Conservation (phyloP, 2,113 vertebrate genomes). For the Ptilonorhynchus violaceus region DNA sequence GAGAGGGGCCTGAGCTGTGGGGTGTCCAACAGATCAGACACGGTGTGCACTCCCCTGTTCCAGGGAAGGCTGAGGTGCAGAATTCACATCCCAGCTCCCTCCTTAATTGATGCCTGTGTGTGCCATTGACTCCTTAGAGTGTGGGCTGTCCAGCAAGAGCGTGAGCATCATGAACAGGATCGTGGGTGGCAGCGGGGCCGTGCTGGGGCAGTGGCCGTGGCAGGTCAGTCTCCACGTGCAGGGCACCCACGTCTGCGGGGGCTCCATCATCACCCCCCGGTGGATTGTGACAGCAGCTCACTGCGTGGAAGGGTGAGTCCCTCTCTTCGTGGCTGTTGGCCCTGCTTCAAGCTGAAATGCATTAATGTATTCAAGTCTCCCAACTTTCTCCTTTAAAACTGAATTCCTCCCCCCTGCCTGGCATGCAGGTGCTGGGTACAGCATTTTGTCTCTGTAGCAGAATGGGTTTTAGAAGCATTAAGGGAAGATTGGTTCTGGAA, state of each 20-base stretch:
- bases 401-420: neutral
- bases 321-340: fast-evolving
- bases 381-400: neutral
- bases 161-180: constrained; percentile 68
- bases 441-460: neutral
- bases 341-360: neutral
- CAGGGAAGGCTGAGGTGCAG: neutral
- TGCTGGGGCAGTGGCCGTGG: constrained; percentile 88
- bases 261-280: constrained; percentile 81
- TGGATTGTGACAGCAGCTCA: constrained; percentile 95
- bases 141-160: constrained; percentile 65
- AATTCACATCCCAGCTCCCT: neutral
- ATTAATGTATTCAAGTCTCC: neutral
- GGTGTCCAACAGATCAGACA: fast-evolving
- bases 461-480: neutral
- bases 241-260: constrained; percentile 83
- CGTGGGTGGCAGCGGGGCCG: constrained; percentile 81
- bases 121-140: constrained; percentile 67
- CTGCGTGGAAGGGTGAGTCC: constrained; percentile 86
- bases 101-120: neutral
- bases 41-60: neutral
- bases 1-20: neutral
- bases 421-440: neutral
- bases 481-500: neutral
- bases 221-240: constrained; percentile 88